Base-by-base conservation (phyloP, 2,888 invertebrate genomes). In the Macaria notata region DNA sequence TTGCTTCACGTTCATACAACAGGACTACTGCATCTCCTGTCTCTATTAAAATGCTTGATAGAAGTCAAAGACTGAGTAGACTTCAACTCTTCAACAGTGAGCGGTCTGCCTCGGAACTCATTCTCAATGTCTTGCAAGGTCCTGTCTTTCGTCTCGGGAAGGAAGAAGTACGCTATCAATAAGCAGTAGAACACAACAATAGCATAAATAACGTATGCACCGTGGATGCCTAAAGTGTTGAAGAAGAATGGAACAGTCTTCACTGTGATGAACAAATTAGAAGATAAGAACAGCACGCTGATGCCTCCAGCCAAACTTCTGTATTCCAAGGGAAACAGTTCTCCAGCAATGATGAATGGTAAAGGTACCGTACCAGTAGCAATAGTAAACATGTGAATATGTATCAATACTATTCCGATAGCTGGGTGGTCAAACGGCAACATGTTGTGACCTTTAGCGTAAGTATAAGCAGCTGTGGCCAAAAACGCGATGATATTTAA, bases 311-410 rank as follows among this genome's bases (percentile, higher is more conserved):
- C 94, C 0, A 94, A 72, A 36, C 94, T 94, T 46, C 94, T 88
- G 44, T 89, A 92, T 46, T 89, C 88, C 33, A 92, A 83, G 3
- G 94, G 92, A 66, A 94, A 95, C 0, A 95, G 77, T 75, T 95
- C 95, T 0, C 94, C 94, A 62, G 94, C 93, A 78, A 95, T 92
- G 7, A 94, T 93, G 86, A 94, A 95, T 0, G 95, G 94, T 48
- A 95, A 71, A 0, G 94, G 94, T 0, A 93, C 84, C 3, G 93
- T 81, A 0, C 95, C 94, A 4, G 93, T 84, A 1, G 92, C 88
- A 29, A 93, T 84, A 19, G 92, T 92, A 8, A 90, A 84, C 67
- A 93, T 93, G 63, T 94, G 86, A 1, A 80, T 55, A 56, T 81
- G 81, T 9, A 84, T 64, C 9, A 85, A 63, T 2, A 65, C 51